Evolutionary conservation across 2,797 vertebrate genomes (phyloP).

Genomic region (Cynopterus sphinx): DNA sequence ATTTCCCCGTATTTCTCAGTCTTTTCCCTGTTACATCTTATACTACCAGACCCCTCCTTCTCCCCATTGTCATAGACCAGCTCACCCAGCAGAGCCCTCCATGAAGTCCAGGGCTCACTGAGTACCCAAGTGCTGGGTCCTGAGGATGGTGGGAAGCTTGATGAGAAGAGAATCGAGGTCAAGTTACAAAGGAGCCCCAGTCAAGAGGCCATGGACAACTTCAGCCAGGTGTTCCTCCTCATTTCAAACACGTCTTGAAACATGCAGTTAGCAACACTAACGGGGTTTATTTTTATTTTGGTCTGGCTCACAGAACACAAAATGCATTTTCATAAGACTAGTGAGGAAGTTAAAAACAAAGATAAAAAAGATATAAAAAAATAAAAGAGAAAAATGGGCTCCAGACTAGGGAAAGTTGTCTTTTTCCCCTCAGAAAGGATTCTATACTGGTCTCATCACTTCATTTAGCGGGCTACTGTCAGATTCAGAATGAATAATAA

Average conservation of each 20-base stretch:
- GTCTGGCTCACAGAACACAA: neutral
- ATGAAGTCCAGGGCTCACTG: neutral
- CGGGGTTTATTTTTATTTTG: neutral
- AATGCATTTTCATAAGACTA: neutral
- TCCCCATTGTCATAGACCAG: neutral
- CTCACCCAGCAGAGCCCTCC: neutral
- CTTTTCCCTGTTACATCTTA: neutral
- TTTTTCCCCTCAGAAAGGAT: neutral
- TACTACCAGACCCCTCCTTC: no score
- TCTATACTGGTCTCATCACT: neutral
- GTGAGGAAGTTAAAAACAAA: neutral
- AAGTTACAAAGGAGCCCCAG: neutral
- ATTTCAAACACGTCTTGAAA: neutral
- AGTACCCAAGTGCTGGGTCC: neutral
- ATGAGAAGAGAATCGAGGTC: neutral
- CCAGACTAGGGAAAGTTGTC: neutral
- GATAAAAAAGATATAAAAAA: neutral
- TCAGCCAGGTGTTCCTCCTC: neutral
- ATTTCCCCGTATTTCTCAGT: neutral
- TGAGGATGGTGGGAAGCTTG: neutral
- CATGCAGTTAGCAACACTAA: neutral
- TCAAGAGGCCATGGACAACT: no score
- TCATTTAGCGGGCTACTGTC: neutral
- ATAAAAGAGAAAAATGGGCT: neutral
- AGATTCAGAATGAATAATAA: neutral